Conservation (phyloP, 2,888 invertebrate species). For the Polydrusus tereticollis region DNA sequence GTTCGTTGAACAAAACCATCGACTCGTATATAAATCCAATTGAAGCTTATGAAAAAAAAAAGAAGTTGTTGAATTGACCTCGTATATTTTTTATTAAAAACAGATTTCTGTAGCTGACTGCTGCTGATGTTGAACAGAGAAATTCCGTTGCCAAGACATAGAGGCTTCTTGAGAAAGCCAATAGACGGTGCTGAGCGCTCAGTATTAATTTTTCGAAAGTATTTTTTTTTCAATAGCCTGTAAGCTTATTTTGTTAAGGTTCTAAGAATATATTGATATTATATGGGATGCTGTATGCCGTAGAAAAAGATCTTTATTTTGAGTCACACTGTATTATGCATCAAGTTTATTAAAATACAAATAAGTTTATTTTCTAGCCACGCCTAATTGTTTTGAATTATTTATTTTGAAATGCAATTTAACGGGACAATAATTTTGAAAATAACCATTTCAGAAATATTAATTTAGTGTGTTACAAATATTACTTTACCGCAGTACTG, state of each 20-base stretch:
- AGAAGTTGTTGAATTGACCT: slow-evolving; percentile 7
- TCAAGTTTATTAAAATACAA: background rate
- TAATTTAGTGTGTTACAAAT: slow-evolving; percentile 4
- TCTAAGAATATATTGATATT: too few species aligned
- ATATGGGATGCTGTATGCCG: too few species aligned
- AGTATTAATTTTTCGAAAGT: background rate
- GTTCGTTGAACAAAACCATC: too few species aligned
- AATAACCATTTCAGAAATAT: slow-evolving; percentile 8
- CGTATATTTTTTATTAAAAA: background rate
- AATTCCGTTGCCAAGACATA: background rate
- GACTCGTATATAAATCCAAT: too few species aligned
- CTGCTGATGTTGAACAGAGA: background rate
- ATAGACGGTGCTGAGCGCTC: background rate
- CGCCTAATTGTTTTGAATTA: too few species aligned
- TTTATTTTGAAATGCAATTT: background rate
- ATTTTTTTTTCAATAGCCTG: too few species aligned
- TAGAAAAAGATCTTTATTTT: too few species aligned
- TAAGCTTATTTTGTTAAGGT: too few species aligned
- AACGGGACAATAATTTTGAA: slow-evolving; percentile 23
- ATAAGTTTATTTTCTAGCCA: background rate
- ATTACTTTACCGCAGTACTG: too few species aligned
- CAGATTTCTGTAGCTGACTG: background rate
- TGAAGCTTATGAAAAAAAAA: too few species aligned
- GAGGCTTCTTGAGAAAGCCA: background rate
- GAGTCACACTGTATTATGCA: too few species aligned